Evolutionary conservation across 2,888 invertebrate species (phyloP), one percentile per base, ranked within the genome.

Genomic region (Dicyrtoma fusca): DNA sequence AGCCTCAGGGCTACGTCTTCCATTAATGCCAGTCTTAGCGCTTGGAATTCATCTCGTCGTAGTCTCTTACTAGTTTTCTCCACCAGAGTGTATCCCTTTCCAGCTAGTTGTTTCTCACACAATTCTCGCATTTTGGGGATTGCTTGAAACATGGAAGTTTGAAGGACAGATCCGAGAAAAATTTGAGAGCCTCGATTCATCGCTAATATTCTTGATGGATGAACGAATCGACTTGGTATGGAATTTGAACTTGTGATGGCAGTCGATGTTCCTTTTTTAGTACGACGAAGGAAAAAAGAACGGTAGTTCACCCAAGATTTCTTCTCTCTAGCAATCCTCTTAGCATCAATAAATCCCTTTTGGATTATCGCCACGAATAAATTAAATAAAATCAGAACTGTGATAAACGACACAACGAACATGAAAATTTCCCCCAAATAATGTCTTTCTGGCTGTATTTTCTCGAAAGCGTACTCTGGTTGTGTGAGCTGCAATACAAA

Each of bases 251-350:
- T 3, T 5, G 34, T 5, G 34, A 8, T 34, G 3, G 8, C 8
- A 1, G 47, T 17, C 13, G 69, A 47, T 6, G 17, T 21, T 2
- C 19, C n/a, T n/a, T 14, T 47, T 13, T 23, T 44, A 25, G 1
- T 45, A 0, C 3, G n/a, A 13, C 42, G 13, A 2, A 3, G 3
- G 6, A 61, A 6, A n/a, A 59, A 47, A 17, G 21, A 8, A 14
- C n/a, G 45, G 17, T 59, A 69, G 3, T 23, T 47, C 13, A 69
- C 45, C 69, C 69, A 69, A 61, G 11, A 42, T 21, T 61, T 44
- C 19, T 59, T 57, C 26, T 69, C 59, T 3, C 3, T 10, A 11
- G 69, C 69, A 45, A 69, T 69, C n/a, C 47, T 42, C 34, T 47
- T 42, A 14, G 69, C 69, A 13, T 69, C 69, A 5, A 21, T 17